Base-by-base conservation (phyloP, 2,888 invertebrate genomes). In the Torymus texanus region DNA sequence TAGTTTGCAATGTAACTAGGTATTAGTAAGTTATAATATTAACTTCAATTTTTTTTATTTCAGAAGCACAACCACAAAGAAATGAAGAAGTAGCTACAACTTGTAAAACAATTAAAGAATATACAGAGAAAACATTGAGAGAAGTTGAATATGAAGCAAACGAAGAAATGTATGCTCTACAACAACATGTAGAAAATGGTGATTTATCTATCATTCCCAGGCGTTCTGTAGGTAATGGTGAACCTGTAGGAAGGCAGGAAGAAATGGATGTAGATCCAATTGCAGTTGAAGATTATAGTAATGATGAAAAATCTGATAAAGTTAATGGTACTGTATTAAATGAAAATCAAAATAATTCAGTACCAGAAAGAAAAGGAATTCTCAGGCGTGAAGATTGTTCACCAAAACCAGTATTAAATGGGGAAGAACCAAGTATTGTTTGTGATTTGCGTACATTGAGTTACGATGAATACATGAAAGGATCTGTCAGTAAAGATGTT, bases 391-490 rank as follows among this genome's bases (percentile, higher is more conserved):
- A 82, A 11, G 65, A 75, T 12, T 29, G 73, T 70, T 21, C 71
- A 71, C 21, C 16, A 50, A 78, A 76, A 74, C 29, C 75, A 41
- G n/a, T 77, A 41, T 63, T 75, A 50, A 82, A 82, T 59, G 82
- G 82, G 16, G 82, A 82, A 53, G 81, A 59, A 21, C 41, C 58
- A 18, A 75, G 51, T 70, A 11, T 51, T 16, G 21, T 72, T 13
- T 70, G 56, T 66, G 41, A 81, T 79, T 53, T 85, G 0, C 85
- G 85, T 16, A 84, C 86, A 1, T 72, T 89, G 55, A 85, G 81
- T 58, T 89, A 88, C 62, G 88, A 89, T 13, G 88, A 89, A 62
- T 90, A 88, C 59, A 86, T 88, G 84, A 86, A 84, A 29, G 84
- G 84, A n/a, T 50, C 75, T 41, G 18, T 68, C 50, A 80, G 78